Percentiles rank a stretch among this genome's conserved stretches.
Evolutionary conservation across 2,888 invertebrate genomes (phyloP).

Genomic region (Xanthia icteritia): DNA sequence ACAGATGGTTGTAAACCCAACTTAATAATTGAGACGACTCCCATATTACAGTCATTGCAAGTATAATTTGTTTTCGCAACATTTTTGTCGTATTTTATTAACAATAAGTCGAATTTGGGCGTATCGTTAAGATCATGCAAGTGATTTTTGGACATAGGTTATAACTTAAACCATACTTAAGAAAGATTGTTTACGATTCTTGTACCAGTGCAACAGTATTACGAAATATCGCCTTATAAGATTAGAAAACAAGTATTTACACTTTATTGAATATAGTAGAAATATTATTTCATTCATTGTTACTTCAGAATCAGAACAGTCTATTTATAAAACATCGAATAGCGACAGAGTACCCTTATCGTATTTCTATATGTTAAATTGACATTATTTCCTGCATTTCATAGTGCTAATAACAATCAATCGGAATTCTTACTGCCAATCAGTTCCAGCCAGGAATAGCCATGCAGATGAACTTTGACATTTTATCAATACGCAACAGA

Average conservation of each 20-base stretch:
- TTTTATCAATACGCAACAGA: constrained; percentile 59
- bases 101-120: constrained; percentile 45
- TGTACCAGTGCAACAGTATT: background rate
- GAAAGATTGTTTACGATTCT: constrained; percentile 3
- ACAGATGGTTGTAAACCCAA: constrained; percentile 51
- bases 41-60: constrained; percentile 51
- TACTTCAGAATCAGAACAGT: background rate
- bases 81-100: constrained; percentile 46
- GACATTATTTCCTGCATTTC: constrained; percentile 48
- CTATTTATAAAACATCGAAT: constrained; percentile 13
- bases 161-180: constrained; percentile 32
- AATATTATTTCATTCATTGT: background rate
- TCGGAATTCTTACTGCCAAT: constrained; percentile 54
- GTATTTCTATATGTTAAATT: constrained; percentile 30
- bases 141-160: constrained; percentile 33
- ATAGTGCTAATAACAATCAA: constrained; percentile 54
- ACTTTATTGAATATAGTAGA: background rate
- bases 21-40: constrained; percentile 61
- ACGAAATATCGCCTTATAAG: background rate
- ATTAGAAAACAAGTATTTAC: background rate
- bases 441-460: constrained; percentile 56
- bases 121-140: constrained; percentile 28
- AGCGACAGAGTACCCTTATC: constrained; percentile 19
- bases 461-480: constrained; percentile 65
- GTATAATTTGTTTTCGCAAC: constrained; percentile 56